A percentile compares a stretch with the other conserved stretches of the same genome.
Evolutionary conservation across 2,113 vertebrate species (phyloP).

Genomic region (Daboia siamensis): DNA sequence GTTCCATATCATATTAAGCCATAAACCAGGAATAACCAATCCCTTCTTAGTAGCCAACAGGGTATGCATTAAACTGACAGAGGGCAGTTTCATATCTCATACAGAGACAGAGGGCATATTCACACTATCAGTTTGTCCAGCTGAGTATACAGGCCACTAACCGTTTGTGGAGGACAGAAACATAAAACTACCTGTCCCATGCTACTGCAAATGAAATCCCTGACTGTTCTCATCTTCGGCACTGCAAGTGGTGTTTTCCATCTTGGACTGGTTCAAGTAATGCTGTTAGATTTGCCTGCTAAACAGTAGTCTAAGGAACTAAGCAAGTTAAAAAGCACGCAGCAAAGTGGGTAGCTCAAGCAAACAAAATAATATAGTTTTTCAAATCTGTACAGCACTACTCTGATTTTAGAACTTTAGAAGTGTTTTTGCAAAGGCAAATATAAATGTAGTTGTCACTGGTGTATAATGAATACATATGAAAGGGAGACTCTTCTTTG

Average conservation of each 20-base stretch:
- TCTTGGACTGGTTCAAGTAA: not conserved
- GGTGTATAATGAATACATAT: not conserved
- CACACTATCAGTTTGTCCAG: not conserved
- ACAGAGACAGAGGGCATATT: not conserved
- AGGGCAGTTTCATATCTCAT: not conserved
- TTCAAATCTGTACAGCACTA: not conserved
- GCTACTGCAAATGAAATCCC: not conserved
- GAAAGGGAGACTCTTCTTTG: not conserved
- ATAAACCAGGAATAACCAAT: not conserved
- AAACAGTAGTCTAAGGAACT: not conserved
- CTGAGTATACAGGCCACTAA: not conserved
- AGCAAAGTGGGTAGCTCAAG: not conserved
- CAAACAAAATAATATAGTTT: not conserved
- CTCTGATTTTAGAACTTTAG: not conserved
- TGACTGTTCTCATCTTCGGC: not conserved
- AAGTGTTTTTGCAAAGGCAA: not conserved
- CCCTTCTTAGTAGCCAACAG: not conserved
- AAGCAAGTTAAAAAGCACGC: not conserved
- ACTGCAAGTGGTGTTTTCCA: not conserved
- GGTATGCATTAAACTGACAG: not conserved
- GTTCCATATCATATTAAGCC: not conserved
- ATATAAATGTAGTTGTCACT: not conserved
- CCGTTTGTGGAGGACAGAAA: not conserved
- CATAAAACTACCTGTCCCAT: not conserved
- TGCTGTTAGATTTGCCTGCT: not conserved